These are phyloP conservation scores for human DNA, from an alignment of 2,113 vertebrate genomes.

Conservation along the genomic window DNA sequence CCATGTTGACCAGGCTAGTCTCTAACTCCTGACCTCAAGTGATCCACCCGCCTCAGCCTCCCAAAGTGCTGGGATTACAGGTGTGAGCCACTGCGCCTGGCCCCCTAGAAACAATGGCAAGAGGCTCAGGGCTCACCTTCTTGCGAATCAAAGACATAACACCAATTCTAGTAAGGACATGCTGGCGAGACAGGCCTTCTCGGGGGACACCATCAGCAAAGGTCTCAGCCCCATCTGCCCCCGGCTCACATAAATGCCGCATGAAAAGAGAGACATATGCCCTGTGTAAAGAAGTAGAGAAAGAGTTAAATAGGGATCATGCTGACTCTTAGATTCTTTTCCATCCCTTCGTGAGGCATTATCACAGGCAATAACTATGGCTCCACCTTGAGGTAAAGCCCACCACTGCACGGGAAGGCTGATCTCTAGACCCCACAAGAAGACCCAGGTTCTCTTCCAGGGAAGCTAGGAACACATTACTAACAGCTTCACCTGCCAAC, in stretches of 20 bases:
- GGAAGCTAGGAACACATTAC: not conserved
- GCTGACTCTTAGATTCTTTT: not conserved
- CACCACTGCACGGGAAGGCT: accelerated
- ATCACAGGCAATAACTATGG: not conserved
- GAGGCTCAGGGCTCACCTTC: slow-evolving; percentile 86
- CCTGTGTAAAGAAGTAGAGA: slow-evolving; percentile 77
- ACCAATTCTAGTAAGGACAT: slow-evolving; percentile 97
- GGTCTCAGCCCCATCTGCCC: slow-evolving; percentile 97
- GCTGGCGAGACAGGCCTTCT: slow-evolving; percentile 96
- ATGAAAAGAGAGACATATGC: slow-evolving; percentile 98
- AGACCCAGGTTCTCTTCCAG: not conserved
- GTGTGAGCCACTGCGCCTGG: no score
- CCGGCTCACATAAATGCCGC: slow-evolving; percentile 98
- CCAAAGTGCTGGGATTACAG: no score
- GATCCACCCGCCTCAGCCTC: no score
- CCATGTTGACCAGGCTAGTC: no score
- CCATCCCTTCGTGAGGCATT: not conserved
- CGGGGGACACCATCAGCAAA: slow-evolving; percentile 98
- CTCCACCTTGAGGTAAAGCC: not conserved
- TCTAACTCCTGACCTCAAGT: no score
- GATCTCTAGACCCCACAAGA: not conserved
- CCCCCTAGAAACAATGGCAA: not conserved
- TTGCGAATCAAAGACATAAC: slow-evolving; percentile 99
- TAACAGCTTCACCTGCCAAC: not conserved
- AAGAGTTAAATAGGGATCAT: not conserved